Base-by-base conservation (phyloP, 2,113 vertebrate genomes). In the Semnornis frantzii region DNA sequence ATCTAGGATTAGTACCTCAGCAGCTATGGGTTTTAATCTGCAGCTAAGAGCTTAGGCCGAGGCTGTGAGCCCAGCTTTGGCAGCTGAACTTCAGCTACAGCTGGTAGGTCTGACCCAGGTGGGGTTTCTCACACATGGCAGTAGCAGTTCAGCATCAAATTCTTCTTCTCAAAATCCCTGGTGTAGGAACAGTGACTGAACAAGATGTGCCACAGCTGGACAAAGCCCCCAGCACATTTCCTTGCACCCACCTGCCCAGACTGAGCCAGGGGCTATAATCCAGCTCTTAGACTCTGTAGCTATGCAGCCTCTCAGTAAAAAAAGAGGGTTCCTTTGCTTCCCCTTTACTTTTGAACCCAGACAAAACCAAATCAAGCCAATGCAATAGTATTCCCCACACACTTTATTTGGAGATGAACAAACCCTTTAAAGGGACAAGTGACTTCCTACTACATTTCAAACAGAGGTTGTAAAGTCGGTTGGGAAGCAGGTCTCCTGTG, bases 211-310 rank as follows among this genome's bases (percentile, higher is more conserved):
- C 24, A 13, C 8, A 71, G 12, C 17, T 78, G 48, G 25, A 60
- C 87, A 65, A 78, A 81, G 21, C 6, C 6, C n/a, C 33, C 20
- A 18, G 27, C 11, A 21, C 16, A 15, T 90, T 78, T 69, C 39
- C 48, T 68, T 0, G 1, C 4, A 19, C n/a, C 10, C 9, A 33
- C 14, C 19, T 50, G 2, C 24, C 10, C 20, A 37, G 65, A 19
- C 62, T 78, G 50, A 83, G 21, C 6, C 5, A 15, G 78, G 13
- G 10, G 21, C 54, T 75, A 1, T n/a, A 20, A 25, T 6, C 50
- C 1, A 1, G 6, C 33, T n/a, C 21, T 46, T 30, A 34, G 1
- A 1, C 58, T 42, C 37, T 1, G 0, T 42, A 11, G 2, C 17
- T 90, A 58, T 75, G 7, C 12, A 28, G 39, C 1, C 1, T 25